Conservation (phyloP, 1,140 invertebrate species). For the Zophobas morio region DNA sequence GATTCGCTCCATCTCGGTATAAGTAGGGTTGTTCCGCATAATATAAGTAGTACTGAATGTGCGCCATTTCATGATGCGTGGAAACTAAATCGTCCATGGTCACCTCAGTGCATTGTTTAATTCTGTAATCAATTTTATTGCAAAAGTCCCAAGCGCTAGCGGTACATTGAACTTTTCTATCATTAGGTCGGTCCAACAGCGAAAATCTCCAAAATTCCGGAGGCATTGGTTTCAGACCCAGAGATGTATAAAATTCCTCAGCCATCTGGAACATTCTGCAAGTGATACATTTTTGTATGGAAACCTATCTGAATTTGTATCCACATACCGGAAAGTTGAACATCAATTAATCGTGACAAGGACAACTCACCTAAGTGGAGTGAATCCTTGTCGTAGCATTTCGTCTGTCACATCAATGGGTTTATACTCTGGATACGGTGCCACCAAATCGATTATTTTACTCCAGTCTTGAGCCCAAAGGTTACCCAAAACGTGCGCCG, state of each 20-base stretch:
- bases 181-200: conserved; percentile 79
- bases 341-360: neutral
- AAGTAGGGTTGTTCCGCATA: conserved; percentile 82
- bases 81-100: conserved; percentile 85
- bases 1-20: conserved; percentile 85
- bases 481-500: conserved; percentile 85
- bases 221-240: conserved; percentile 84
- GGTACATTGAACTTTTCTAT: conserved; percentile 84
- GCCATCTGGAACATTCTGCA: conserved; percentile 84
- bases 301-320: neutral
- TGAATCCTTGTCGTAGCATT: conserved; percentile 82
- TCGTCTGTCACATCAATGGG: conserved; percentile 83
- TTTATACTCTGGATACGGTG: conserved; percentile 82
- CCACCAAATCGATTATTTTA: conserved; percentile 83
- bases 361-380: conserved; percentile 74
- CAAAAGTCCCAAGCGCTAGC: conserved; percentile 93
- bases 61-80: conserved; percentile 90
- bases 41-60: conserved; percentile 88
- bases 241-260: conserved; percentile 86
- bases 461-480: conserved; percentile 91
- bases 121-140: conserved; percentile 85
- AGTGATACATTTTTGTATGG: conserved; percentile 44
- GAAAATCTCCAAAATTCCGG: conserved; percentile 87
- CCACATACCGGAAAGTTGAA: neutral
- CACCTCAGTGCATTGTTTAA: conserved; percentile 91